Conservation (phyloP, 2,113 vertebrate species). For the Syngnathus scovelli region DNA sequence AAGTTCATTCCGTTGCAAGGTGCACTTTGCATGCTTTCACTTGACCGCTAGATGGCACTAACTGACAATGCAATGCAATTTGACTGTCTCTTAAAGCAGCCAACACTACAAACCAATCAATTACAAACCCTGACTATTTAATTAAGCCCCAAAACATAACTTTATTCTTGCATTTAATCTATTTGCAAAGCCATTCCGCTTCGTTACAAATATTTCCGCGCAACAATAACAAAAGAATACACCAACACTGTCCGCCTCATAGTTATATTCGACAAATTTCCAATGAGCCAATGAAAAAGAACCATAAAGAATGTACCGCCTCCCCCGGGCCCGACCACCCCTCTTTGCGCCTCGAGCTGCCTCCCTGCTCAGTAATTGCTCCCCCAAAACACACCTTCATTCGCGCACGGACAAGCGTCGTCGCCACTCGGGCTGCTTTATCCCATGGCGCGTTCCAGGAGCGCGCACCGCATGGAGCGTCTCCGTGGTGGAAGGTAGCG, state of each 20-base stretch:
- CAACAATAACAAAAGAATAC: background rate
- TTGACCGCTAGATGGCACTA: constrained; percentile 25
- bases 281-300: constrained; percentile 34
- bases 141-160: background rate
- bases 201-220: background rate
- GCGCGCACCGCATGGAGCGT: constrained; percentile 3
- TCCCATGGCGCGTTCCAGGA: constrained; percentile 33
- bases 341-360: constrained; percentile 4
- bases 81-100: background rate
- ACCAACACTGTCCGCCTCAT: background rate
- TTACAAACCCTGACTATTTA: background rate
- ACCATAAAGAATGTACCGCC: constrained; percentile 1
- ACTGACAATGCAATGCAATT: background rate
- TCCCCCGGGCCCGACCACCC: constrained; percentile 13
- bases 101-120: background rate
- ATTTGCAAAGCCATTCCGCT: background rate
- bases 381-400: constrained; percentile 2
- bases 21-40: too few relatives aligned
- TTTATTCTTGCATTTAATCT: background rate
- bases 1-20: too few relatives aligned
- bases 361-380: constrained; percentile 1
- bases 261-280: background rate
- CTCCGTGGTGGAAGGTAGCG: background rate
- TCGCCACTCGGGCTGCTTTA: constrained; percentile 16
- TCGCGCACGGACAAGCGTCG: background rate